phyloP scores from a whole-genome alignment of 1,140 invertebrate genomes.

The Meteorus sp. region DNA sequence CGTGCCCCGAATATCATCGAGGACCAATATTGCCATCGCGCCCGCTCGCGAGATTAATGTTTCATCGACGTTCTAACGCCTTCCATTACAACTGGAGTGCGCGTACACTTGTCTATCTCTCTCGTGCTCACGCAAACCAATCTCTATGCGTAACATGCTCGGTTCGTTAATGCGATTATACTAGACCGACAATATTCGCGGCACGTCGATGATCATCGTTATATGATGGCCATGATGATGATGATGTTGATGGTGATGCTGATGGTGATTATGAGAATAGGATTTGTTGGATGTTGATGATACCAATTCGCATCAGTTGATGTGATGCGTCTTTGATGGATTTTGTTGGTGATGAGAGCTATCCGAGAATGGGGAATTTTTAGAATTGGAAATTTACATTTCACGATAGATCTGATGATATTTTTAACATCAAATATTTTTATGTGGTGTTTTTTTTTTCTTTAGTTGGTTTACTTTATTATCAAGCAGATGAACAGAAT shows the following conservation, averaged over 20 bases:
- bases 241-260: neutral
- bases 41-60: conserved; percentile 48
- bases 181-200: conserved; percentile 21
- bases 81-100: conserved; percentile 23
- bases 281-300: neutral
- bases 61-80: conserved; percentile 34
- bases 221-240: conserved; percentile 13
- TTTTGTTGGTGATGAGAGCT: no score
- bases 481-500: no score
- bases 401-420: no score
- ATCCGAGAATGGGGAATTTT: no score
- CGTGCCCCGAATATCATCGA: conserved; percentile 56
- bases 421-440: no score
- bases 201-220: conserved; percentile 22
- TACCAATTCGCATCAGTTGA: neutral
- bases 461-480: no score
- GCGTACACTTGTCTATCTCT: no score
- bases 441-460: no score
- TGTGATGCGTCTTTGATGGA: neutral
- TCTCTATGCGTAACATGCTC: no score
- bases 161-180: conserved; percentile 24
- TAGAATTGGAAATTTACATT: no score
- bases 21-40: conserved; percentile 50
- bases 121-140: no score
- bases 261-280: neutral